Conservation (phyloP, 2,888 invertebrate genomes). For the Chloroclystis v-ata region DNA sequence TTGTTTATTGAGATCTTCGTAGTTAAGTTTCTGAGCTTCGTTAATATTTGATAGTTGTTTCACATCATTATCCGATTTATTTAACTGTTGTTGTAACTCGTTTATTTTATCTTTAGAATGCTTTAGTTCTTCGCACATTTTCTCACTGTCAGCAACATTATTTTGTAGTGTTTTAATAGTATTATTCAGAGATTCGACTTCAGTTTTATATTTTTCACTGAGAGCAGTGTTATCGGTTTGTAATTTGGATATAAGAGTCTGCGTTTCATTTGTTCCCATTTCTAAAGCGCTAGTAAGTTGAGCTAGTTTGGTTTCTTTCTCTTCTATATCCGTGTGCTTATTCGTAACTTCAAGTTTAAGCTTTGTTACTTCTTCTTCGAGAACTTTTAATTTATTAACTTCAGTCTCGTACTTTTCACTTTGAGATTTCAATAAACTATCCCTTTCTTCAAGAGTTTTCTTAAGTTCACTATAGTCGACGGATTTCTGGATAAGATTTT, state of each 20-base stretch:
- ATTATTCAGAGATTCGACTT: constrained; percentile 60
- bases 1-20: constrained; percentile 69
- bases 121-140: constrained; percentile 52
- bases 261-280: constrained; percentile 51
- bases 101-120: constrained; percentile 58
- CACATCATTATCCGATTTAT: constrained; percentile 66
- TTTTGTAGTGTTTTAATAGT: constrained; percentile 51
- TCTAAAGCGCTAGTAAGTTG: constrained; percentile 51
- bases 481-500: constrained; percentile 48
- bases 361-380: constrained; percentile 50
- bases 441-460: constrained; percentile 54
- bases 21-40: constrained; percentile 69
- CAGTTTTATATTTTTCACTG: constrained; percentile 52
- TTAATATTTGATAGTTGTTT: constrained; percentile 67
- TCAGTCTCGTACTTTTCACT: constrained; percentile 48
- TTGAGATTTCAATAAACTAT: constrained; percentile 51
- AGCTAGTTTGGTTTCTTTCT: constrained; percentile 49
- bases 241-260: constrained; percentile 49
- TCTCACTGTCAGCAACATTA: constrained; percentile 53
- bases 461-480: constrained; percentile 41
- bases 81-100: constrained; percentile 59
- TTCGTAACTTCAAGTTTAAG: constrained; percentile 46
- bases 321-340: constrained; percentile 46
- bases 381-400: constrained; percentile 41
- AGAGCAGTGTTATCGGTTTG: constrained; percentile 58